These are phyloP conservation scores for Tenrec ecaudatus DNA, from an alignment of 2,113 vertebrate species.

Conservation along the genomic window DNA sequence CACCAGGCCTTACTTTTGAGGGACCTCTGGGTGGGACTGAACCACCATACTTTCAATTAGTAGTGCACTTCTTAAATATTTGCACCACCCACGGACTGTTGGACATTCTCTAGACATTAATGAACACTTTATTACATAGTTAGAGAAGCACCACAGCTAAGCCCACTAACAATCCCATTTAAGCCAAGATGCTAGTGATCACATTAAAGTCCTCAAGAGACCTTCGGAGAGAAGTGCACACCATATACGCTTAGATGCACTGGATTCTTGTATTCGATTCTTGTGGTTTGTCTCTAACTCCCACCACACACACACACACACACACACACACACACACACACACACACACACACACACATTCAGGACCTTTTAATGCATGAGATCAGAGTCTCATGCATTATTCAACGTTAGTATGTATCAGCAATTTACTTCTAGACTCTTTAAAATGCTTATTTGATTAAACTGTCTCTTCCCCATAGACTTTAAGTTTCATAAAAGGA, in stretches of 20 bases:
- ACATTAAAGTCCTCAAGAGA: not conserved
- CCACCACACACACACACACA: not conserved
- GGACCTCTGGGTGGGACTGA: not conserved
- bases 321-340: not conserved
- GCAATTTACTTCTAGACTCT: not conserved
- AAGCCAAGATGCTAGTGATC: not conserved
- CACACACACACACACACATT: not conserved
- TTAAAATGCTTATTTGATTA: not conserved
- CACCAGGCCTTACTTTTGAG: not conserved
- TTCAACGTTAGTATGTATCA: not conserved
- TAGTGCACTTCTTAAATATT: not conserved
- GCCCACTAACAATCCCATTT: not conserved
- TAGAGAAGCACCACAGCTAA: not conserved
- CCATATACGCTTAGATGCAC: not conserved
- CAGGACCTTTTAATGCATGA: not conserved
- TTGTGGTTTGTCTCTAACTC: not conserved
- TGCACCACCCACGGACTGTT: not conserved
- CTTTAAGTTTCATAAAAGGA: not conserved
- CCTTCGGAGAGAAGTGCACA: not conserved
- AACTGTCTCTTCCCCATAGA: not conserved
- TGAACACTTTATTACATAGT: not conserved
- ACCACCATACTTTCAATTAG: not conserved
- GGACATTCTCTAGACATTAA: not conserved
- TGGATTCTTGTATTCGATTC: not conserved
- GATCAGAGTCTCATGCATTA: not conserved